Evolutionary conservation across 1,140 invertebrate species (phyloP).

Genomic region (Drosophila leontia): DNA sequence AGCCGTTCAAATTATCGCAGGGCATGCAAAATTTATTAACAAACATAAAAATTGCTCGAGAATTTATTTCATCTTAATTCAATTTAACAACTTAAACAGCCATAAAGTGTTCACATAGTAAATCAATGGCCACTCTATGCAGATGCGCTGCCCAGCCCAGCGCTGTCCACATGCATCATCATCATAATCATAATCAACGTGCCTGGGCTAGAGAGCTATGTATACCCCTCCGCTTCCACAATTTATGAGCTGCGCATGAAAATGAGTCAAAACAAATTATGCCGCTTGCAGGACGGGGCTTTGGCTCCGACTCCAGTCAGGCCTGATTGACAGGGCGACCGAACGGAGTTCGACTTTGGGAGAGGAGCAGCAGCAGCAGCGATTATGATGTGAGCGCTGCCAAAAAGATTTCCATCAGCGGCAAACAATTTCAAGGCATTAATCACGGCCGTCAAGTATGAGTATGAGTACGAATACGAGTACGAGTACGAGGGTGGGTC

Average conservation of each 20-base stretch:
- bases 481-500: slow-evolving; percentile 65
- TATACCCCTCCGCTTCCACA: slow-evolving; percentile 28
- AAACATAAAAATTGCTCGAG: slow-evolving; percentile 80
- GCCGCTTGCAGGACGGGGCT: slow-evolving; percentile 46
- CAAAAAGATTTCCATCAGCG: slow-evolving; percentile 68
- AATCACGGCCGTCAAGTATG: slow-evolving; percentile 64
- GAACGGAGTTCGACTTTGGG: slow-evolving; percentile 33
- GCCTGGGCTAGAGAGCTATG: slow-evolving; percentile 19
- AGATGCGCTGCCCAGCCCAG: slow-evolving; percentile 50
- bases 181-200: slow-evolving; percentile 47
- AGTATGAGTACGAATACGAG: slow-evolving; percentile 46
- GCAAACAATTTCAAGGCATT: slow-evolving; percentile 75
- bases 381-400: slow-evolving; percentile 77
- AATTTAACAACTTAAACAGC: slow-evolving; percentile 85
- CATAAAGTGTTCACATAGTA: slow-evolving; percentile 85
- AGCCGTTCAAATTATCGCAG: slow-evolving; percentile 79
- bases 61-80: slow-evolving; percentile 85
- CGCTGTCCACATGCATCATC: slow-evolving; percentile 52
- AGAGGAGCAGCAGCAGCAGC: slow-evolving; percentile 25
- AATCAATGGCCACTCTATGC: slow-evolving; percentile 76
- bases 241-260: slow-evolving; percentile 82
- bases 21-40: slow-evolving; percentile 84
- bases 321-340: slow-evolving; percentile 67
- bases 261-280: slow-evolving; percentile 84
- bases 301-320: neutral